A percentile compares a stretch with the other conserved stretches of the same genome.
Evolutionary conservation across 23 tunicate species (phyloP).

Genomic region (Clavelina lepadiformis): DNA sequence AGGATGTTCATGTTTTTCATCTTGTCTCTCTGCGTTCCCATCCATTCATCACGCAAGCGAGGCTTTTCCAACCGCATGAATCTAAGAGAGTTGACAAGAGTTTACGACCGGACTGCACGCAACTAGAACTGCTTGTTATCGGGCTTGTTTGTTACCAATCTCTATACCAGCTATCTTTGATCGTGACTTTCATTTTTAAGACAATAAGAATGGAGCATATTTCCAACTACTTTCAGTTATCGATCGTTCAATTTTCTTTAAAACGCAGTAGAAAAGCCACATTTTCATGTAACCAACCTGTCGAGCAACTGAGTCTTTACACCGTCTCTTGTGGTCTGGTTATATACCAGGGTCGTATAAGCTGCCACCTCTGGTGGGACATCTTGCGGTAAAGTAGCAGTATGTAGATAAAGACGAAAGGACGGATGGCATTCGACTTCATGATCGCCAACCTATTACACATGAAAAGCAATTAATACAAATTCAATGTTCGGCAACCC

Average conservation of each 20-base stretch:
- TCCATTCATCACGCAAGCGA: constrained; percentile 82
- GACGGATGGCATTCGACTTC: constrained; percentile 86
- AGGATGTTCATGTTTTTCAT: constrained; percentile 60
- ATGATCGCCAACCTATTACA: constrained; percentile 80
- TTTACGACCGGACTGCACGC: too few relatives aligned
- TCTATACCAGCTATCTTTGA: constrained; percentile 1
- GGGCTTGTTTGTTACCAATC: not conserved
- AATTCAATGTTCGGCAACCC: not conserved
- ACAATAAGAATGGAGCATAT: too few relatives aligned
- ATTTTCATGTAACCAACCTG: too few relatives aligned
- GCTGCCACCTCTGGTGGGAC: constrained; percentile 95
- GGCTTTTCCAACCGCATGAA: constrained; percentile 79
- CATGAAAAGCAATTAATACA: not conserved
- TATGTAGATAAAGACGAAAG: constrained; percentile 78
- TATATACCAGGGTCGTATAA: constrained; percentile 67
- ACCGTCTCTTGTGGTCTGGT: constrained; percentile 76
- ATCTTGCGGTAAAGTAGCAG: constrained; percentile 78
- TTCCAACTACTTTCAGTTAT: too few relatives aligned
- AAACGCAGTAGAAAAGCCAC: too few relatives aligned
- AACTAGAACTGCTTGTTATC: too few relatives aligned
- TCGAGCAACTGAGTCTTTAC: constrained; percentile 61
- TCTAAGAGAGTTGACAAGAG: constrained; percentile 22
- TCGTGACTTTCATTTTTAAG: constrained; percentile 1
- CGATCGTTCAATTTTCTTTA: too few relatives aligned
- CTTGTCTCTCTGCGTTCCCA: constrained; percentile 60